Conservation (phyloP, 2,888 invertebrate species). For the Agrochola litura region DNA sequence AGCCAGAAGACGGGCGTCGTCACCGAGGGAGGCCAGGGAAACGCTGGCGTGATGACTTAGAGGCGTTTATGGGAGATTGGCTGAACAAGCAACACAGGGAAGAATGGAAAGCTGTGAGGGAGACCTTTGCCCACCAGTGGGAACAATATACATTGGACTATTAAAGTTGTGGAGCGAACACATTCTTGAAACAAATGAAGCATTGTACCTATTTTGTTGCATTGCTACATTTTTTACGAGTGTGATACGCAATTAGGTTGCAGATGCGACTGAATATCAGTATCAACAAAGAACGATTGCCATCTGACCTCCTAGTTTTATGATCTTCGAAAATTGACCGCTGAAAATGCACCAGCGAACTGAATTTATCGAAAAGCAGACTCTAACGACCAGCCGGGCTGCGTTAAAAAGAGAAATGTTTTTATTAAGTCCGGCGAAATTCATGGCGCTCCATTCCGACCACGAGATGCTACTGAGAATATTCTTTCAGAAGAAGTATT, state of each 20-base stretch:
- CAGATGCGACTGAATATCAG: neutral
- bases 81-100: no score
- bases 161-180: neutral
- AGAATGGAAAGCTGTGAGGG: no score
- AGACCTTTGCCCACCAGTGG: no score
- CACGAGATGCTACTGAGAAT: slow-evolving; percentile 19
- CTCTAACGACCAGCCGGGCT: slow-evolving; percentile 41
- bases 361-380: slow-evolving; percentile 45
- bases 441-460: slow-evolving; percentile 31
- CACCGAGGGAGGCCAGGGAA: no score
- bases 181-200: neutral
- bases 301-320: slow-evolving; percentile 33
- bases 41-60: no score
- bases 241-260: neutral
- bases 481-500: neutral
- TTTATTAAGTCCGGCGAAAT: slow-evolving; percentile 52
- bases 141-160: neutral
- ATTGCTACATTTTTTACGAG: neutral
- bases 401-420: slow-evolving; percentile 49
- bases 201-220: neutral
- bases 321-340: slow-evolving; percentile 39
- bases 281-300: slow-evolving; percentile 9
- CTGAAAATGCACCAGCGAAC: slow-evolving; percentile 37
- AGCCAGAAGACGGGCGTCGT: no score
- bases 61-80: no score